Conservation (phyloP, 2,888 invertebrate genomes). For the Dioctria rufipes region DNA sequence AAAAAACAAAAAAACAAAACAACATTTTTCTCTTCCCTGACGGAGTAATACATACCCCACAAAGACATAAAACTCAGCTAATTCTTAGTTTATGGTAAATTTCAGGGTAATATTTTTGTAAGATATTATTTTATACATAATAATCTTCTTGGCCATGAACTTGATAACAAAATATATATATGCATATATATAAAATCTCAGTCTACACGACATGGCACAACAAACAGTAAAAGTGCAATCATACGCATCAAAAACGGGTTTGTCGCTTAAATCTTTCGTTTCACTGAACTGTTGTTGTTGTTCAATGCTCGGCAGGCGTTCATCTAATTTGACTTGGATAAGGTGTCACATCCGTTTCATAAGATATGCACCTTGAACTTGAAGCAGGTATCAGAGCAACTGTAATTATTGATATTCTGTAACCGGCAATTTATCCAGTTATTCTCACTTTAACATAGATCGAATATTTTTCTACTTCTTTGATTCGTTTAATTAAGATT, state of each 20-base stretch:
- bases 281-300: neutral
- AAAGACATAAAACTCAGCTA: neutral
- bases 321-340: slow-evolving; percentile 31
- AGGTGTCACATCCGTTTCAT: slow-evolving; percentile 46
- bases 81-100: neutral
- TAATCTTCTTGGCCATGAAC: neutral
- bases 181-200: neutral
- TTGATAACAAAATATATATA: neutral
- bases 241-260: slow-evolving; percentile 48
- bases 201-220: slow-evolving; percentile 3
- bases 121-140: neutral
- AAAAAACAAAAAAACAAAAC: neutral
- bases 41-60: too few species aligned
- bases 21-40: neutral
- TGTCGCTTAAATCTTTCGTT: slow-evolving; percentile 53
- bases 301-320: neutral
- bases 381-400: slow-evolving; percentile 12
- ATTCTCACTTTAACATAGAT: slow-evolving; percentile 20
- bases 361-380: slow-evolving; percentile 49
- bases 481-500: slow-evolving; percentile 44
- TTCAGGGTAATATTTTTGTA: neutral
- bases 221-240: neutral
- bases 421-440: slow-evolving; percentile 41
- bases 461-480: neutral
- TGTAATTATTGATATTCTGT: slow-evolving; percentile 33